phyloP scores from a whole-genome alignment of 2,797 vertebrate genomes.

The Pteronotus mesoamericanus region DNA sequence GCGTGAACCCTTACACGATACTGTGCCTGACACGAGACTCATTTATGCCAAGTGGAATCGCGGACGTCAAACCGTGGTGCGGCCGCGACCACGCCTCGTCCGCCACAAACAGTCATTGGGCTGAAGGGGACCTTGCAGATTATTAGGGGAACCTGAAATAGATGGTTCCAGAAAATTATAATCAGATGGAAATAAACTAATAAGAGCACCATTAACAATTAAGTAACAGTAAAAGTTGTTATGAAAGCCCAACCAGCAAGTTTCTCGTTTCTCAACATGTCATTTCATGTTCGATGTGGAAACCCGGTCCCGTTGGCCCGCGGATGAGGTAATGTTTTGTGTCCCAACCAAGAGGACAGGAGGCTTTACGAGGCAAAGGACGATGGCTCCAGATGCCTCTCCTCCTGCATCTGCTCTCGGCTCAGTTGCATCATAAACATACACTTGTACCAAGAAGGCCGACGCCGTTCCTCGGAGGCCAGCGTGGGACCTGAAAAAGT shows the following conservation, averaged over 20 bases:
- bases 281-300: not conserved
- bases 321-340: not conserved
- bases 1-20: not conserved
- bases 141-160: not conserved
- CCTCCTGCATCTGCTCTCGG: not conserved
- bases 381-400: not conserved
- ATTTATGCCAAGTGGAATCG: not conserved
- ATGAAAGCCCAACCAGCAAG: not conserved
- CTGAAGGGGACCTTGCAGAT: not conserved
- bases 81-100: not conserved
- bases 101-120: not conserved
- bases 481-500: no score
- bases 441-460: accelerated
- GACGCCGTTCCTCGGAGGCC: no score
- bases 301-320: not conserved
- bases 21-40: not conserved
- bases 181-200: not conserved
- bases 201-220: not conserved
- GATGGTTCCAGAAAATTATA: not conserved
- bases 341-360: not conserved
- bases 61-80: not conserved
- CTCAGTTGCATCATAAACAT: no score
- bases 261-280: not conserved
- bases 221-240: not conserved
- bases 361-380: not conserved